These are phyloP conservation scores for Lasius fuliginosus DNA, from an alignment of 2,888 invertebrate species.

Conservation along the genomic window DNA sequence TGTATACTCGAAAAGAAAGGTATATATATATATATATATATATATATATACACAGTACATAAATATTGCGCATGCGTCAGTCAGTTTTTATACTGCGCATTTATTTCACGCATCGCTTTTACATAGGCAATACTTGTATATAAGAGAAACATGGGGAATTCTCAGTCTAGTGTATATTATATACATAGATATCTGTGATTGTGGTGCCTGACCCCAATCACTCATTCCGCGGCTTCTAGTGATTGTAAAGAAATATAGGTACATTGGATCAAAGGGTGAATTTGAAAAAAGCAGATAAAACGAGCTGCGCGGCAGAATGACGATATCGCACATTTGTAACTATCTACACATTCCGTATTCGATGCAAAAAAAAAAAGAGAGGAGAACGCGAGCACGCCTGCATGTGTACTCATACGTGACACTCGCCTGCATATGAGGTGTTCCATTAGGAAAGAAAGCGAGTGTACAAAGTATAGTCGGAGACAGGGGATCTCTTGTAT, in stretches of 20 bases:
- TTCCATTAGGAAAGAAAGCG: conserved; percentile 22
- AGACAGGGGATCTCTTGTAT: not conserved
- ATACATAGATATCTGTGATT: no score
- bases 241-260: not conserved
- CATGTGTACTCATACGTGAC: conserved; percentile 25
- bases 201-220: no score
- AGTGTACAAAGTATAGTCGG: conserved; percentile 2
- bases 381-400: not conserved
- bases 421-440: conserved; percentile 37
- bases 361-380: conserved; percentile 10
- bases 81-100: no score
- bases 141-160: no score
- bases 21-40: no score
- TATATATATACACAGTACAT: no score
- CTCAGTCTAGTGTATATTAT: no score
- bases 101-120: no score
- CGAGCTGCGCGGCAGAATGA: conserved; percentile 28
- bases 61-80: no score
- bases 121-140: no score
- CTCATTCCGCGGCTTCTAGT: no score
- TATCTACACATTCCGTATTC: conserved; percentile 59
- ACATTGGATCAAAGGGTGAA: not conserved
- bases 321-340: conserved; percentile 68
- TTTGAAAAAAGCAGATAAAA: conserved; percentile 5
- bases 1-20: no score